A percentile compares a stretch with the other conserved stretches of the same genome.
These are phyloP conservation scores for Sardinella longiceps DNA, from an alignment of 2,797 vertebrate genomes.

Conservation along the genomic window DNA sequence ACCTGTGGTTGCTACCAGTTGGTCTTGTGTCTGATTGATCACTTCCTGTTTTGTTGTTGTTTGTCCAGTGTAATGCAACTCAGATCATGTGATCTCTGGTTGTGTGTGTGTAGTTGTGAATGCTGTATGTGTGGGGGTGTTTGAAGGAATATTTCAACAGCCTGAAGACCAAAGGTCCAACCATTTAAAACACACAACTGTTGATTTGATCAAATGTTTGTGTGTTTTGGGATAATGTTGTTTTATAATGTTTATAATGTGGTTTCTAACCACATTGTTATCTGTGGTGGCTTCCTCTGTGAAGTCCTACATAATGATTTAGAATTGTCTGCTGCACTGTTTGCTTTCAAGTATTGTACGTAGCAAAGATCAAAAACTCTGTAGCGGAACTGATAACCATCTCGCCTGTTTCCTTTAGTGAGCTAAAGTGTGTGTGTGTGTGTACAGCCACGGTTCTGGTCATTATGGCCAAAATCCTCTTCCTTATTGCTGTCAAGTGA, in stretches of 20 bases:
- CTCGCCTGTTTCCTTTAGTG: slow-evolving; percentile 37
- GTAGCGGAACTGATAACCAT: slow-evolving; percentile 45
- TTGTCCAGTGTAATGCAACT: not conserved
- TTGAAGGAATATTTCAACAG: not conserved
- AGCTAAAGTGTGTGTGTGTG: not conserved
- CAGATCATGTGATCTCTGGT: not conserved
- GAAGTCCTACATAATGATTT: not conserved
- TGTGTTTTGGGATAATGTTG: not conserved
- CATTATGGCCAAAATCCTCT: slow-evolving; percentile 38
- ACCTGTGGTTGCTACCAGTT: not conserved
- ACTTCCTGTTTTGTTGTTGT: not conserved
- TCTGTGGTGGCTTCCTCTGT: not conserved
- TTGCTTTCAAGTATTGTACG: slow-evolving; percentile 34
- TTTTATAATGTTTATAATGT: not conserved
- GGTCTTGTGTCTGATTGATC: not conserved
- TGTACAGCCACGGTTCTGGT: not conserved
- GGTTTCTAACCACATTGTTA: not conserved
- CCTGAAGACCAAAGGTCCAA: not conserved
- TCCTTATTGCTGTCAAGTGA: slow-evolving; percentile 42
- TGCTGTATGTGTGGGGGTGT: not conserved
- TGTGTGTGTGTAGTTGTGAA: not conserved
- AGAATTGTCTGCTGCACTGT: slow-evolving; percentile 37
- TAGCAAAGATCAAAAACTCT: not conserved
- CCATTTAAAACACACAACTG: not conserved
- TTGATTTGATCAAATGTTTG: not conserved